These are phyloP conservation scores for Tichodroma muraria DNA, from an alignment of 2,113 vertebrate species.

Conservation along the genomic window DNA sequence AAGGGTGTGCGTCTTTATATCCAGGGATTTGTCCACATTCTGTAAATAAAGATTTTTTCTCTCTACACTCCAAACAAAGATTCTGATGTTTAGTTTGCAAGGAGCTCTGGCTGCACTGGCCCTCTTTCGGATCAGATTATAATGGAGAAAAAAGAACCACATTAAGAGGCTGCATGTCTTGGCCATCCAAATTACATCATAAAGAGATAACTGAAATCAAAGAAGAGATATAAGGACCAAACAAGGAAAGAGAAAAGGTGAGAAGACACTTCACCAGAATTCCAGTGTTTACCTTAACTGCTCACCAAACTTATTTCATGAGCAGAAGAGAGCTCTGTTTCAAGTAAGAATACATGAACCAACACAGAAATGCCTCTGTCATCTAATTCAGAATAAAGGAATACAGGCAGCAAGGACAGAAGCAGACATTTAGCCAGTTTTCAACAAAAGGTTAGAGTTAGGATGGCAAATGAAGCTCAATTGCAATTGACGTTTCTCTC, in stretches of 20 bases:
- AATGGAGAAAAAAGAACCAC: not conserved
- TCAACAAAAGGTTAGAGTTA: not conserved
- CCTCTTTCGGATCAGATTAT: not conserved
- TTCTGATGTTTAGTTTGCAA: not conserved
- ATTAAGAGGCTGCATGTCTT: not conserved
- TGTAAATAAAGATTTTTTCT: not conserved
- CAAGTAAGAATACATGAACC: not conserved
- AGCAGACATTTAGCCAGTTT: not conserved
- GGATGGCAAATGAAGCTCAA: not conserved
- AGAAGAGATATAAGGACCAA: not conserved
- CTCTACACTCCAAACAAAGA: not conserved
- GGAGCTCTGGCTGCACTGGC: not conserved
- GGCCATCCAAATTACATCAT: not conserved
- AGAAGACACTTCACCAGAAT: not conserved
- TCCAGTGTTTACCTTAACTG: not conserved
- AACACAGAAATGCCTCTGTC: not conserved
- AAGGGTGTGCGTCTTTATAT: not conserved
- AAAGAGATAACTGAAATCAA: not conserved
- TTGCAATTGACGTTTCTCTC: not conserved
- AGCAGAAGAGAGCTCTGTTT: not conserved
- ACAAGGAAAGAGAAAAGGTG: not conserved
- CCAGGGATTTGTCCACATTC: not conserved
- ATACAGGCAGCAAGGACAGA: not conserved
- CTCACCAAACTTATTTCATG: fast-evolving
- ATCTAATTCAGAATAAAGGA: not conserved